A percentile compares a stretch with the other conserved stretches of the same genome.
Conservation (phyloP, 2,888 invertebrate genomes). For the Tipula confusa region DNA sequence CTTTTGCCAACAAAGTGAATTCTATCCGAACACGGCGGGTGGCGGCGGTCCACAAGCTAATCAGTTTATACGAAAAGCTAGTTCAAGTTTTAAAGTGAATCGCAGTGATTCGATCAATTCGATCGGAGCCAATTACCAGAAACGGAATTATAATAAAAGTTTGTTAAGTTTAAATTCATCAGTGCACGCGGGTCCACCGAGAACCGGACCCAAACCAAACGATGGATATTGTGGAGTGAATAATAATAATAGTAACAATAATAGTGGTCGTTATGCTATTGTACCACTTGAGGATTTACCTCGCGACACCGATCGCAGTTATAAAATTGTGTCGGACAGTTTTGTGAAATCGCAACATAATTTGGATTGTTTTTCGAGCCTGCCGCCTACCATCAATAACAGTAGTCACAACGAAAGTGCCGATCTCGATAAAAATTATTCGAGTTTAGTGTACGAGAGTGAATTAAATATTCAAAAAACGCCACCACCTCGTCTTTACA, state of each 20-base stretch:
- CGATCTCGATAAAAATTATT: neutral
- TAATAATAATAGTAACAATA: conserved; percentile 43
- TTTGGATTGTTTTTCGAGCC: conserved; percentile 45
- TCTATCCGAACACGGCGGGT: conserved; percentile 44
- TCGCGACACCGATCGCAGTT: conserved; percentile 41
- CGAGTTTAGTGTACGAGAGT: neutral
- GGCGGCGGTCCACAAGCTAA: conserved; percentile 40
- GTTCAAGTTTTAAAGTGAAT: conserved; percentile 52
- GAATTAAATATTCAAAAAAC: neutral
- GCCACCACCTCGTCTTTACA: conserved; percentile 41
- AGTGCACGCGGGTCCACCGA: conserved; percentile 37
- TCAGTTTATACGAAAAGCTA: conserved; percentile 39
- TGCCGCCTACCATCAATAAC: conserved; percentile 41
- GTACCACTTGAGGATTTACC: conserved; percentile 52
- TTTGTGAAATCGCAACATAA: conserved; percentile 47
- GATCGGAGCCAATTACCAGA: conserved; percentile 36
- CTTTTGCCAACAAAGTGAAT: conserved; percentile 74
- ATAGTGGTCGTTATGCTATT: conserved; percentile 51
- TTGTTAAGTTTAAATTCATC: neutral
- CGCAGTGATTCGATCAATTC: conserved; percentile 50
- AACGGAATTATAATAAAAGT: conserved; percentile 34
- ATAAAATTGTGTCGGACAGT: conserved; percentile 47
- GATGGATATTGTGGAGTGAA: conserved; percentile 31
- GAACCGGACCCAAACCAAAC: conserved; percentile 39
- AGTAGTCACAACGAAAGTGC: neutral